These are phyloP conservation scores for Columba guinea DNA, from an alignment of 2,797 vertebrate genomes.

Conservation along the genomic window DNA sequence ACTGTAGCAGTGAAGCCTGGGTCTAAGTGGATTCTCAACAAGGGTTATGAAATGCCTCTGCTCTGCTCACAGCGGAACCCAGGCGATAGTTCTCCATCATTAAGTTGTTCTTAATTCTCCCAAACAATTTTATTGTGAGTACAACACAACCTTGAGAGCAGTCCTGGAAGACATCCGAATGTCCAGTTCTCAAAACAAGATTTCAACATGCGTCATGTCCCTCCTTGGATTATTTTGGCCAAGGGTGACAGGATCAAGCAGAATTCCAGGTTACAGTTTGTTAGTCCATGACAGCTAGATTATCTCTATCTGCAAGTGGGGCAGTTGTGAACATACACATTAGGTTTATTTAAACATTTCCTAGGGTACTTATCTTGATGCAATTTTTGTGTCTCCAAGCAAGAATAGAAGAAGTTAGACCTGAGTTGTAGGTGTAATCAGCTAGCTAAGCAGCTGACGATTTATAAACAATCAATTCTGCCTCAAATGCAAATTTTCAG, in stretches of 20 bases:
- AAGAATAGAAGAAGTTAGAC: neutral
- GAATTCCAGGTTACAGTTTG: conserved; percentile 65
- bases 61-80: neutral
- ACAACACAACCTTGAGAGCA: conserved; percentile 53
- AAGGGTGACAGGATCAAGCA: conserved; percentile 50
- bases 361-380: neutral
- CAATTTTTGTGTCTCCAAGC: neutral
- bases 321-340: neutral
- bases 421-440: neutral
- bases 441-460: neutral
- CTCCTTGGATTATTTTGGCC: conserved; percentile 63
- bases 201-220: conserved; percentile 58
- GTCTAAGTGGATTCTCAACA: neutral
- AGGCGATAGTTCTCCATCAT: neutral
- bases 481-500: neutral
- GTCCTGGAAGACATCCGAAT: conserved; percentile 31
- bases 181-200: conserved; percentile 67
- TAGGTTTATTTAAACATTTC: conserved; percentile 32
- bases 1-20: neutral
- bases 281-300: conserved; percentile 47
- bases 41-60: neutral
- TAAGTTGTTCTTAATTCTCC: conserved; percentile 3
- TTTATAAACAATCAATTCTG: neutral
- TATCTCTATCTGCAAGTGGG: neutral
- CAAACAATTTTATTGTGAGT: neutral